These are phyloP conservation scores for Reticulitermes speratus DNA, from an alignment of 1,140 invertebrate genomes.

Conservation along the genomic window DNA sequence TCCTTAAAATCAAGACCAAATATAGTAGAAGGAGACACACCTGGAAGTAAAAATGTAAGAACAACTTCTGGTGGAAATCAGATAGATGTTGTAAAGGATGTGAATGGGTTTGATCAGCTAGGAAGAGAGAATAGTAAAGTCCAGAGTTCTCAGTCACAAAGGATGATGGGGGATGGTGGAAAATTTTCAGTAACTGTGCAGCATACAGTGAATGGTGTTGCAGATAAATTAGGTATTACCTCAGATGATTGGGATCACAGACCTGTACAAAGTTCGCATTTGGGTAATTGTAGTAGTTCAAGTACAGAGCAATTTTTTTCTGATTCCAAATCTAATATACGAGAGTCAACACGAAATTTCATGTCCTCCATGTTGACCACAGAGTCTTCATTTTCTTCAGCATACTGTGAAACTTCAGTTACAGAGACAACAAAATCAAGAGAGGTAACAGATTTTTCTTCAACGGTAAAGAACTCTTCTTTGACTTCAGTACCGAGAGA, in stretches of 20 bases:
- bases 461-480: not conserved
- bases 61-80: not conserved
- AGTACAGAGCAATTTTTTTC: not conserved
- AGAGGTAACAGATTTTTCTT: not conserved
- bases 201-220: not conserved
- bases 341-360: constrained; percentile 26
- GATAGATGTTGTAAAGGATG: not conserved
- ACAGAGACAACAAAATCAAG: not conserved
- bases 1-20: not conserved
- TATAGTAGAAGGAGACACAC: not conserved
- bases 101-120: not conserved
- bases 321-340: constrained; percentile 13
- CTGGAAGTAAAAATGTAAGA: not conserved
- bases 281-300: not conserved
- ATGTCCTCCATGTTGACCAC: constrained; percentile 30
- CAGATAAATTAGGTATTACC: too few relatives aligned
- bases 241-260: not conserved
- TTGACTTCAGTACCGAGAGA: constrained; percentile 8
- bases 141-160: not conserved
- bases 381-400: not conserved
- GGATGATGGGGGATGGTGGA: not conserved
- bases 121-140: not conserved
- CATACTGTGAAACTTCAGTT: not conserved
- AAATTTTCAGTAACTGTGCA: not conserved
- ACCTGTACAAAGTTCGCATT: not conserved